Evolutionary conservation across 2,888 invertebrate species (phyloP), one percentile per base, ranked within the genome.

Genomic region (Lithophane leautieri): DNA sequence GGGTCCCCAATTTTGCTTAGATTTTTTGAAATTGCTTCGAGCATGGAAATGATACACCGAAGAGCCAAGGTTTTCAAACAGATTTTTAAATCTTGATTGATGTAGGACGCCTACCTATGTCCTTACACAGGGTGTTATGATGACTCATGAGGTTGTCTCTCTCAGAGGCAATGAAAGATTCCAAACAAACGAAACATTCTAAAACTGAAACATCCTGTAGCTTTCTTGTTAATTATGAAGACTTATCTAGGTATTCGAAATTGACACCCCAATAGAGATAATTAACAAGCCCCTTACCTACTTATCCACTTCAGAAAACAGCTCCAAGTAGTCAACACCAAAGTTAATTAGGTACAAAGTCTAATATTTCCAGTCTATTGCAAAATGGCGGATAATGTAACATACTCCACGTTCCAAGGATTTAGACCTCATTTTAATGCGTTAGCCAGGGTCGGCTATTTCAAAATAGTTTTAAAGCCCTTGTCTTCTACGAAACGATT

Each of bases 351-450:
- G 2, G 2, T 28, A 34, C 1, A 47, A 65, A 67, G n/a, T 19
- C 12, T 1, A 19, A n/a, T 40, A 42, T 56, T 65, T 34, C 4
- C 19, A 14, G 4, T 42, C 7, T 28, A 14, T 14, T 52, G 61
- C 63, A 78, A 83, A 74, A 88, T 88, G 89, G 76, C 44, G n/a
- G 77, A 70, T n/a, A 66, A 68, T 63, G 40, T 73, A 0, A 65
- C 58, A 42, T 89, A 88, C 66, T 83, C 85, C 9, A 79, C 93
- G 11, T 93, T 94, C 74, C 81, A 90, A 63, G 91, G 90, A 8
- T 88, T 95, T 62, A 89, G 87, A n/a, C 93, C 94, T 6, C 94
- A 95, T 81, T 95, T 95, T 71, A 85, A 93, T 79, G 91, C 93
- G 4, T 81, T 95, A 56, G 94, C 93, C 6, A 90, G 90, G 71